Evolutionary conservation across 2,888 invertebrate species (phyloP).

Genomic region (Chloroclystis v-ata): DNA sequence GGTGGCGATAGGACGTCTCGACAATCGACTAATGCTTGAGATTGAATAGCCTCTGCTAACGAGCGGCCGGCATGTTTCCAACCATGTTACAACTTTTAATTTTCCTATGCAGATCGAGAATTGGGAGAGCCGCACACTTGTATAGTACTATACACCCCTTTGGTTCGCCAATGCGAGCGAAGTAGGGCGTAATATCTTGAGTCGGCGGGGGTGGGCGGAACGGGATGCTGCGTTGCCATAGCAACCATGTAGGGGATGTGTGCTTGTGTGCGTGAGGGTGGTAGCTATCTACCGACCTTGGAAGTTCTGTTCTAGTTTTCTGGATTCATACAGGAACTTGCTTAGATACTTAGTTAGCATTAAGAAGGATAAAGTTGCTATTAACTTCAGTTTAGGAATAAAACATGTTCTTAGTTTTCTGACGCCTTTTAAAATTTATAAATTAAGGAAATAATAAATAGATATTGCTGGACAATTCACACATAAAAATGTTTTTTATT

Average conservation of each 20-base stretch:
- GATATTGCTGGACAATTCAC: too few species aligned
- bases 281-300: slow-evolving; percentile 54
- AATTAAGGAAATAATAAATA: too few species aligned
- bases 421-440: too few species aligned
- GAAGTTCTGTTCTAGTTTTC: slow-evolving; percentile 67
- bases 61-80: slow-evolving; percentile 69
- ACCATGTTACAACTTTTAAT: slow-evolving; percentile 41
- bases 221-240: slow-evolving; percentile 81
- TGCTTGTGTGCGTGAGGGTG: slow-evolving; percentile 51
- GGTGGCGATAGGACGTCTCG: slow-evolving; percentile 66
- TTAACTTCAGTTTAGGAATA: too few species aligned
- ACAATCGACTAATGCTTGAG: slow-evolving; percentile 75
- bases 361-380: background rate
- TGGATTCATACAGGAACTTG: slow-evolving; percentile 25
- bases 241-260: slow-evolving; percentile 73
- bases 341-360: slow-evolving; percentile 8
- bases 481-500: too few species aligned
- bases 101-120: slow-evolving; percentile 40
- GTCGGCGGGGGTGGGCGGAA: slow-evolving; percentile 77
- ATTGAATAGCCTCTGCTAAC: slow-evolving; percentile 75
- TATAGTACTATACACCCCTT: slow-evolving; percentile 64
- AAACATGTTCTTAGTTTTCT: too few species aligned
- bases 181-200: slow-evolving; percentile 77
- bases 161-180: slow-evolving; percentile 73
- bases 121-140: slow-evolving; percentile 54